These are phyloP conservation scores for Anser cygnoides DNA, from an alignment of 2,113 vertebrate species.

Conservation along the genomic window DNA sequence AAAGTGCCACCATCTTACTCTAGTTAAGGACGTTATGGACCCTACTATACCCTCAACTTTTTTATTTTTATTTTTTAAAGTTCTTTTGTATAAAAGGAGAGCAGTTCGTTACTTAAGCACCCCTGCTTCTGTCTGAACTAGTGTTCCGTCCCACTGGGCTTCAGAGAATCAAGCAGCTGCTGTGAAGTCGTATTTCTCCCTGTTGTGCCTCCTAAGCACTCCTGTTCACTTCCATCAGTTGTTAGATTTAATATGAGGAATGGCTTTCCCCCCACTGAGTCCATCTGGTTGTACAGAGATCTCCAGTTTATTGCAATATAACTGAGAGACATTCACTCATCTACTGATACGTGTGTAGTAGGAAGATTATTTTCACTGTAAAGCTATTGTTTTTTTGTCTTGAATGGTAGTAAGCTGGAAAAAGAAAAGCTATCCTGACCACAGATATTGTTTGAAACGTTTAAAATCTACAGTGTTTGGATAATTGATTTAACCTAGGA, in stretches of 20 bases:
- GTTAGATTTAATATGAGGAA: not conserved
- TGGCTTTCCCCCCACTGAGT: not conserved
- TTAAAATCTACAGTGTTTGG: not conserved
- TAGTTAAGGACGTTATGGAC: not conserved
- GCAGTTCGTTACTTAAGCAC: not conserved
- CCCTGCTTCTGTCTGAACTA: not conserved
- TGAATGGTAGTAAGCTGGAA: not conserved
- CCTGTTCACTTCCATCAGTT: not conserved
- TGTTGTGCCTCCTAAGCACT: not conserved
- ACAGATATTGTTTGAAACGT: not conserved
- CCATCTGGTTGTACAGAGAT: not conserved
- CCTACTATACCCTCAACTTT: not conserved
- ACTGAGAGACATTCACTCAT: not conserved
- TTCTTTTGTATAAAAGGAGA: not conserved
- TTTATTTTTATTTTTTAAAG: not conserved
- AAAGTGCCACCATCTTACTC: not conserved
- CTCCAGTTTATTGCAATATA: not conserved
- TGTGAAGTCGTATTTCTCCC: not conserved
- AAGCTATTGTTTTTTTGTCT: not conserved
- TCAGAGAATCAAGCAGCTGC: not conserved
- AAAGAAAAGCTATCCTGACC: not conserved
- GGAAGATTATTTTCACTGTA: not conserved
- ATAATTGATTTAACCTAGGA: not conserved
- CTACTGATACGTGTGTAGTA: not conserved
- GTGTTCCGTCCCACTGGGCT: not conserved